Evolutionary conservation across 2,888 invertebrate species (phyloP), one percentile per base, ranked within the genome.

Genomic region (Junonia oenone): DNA sequence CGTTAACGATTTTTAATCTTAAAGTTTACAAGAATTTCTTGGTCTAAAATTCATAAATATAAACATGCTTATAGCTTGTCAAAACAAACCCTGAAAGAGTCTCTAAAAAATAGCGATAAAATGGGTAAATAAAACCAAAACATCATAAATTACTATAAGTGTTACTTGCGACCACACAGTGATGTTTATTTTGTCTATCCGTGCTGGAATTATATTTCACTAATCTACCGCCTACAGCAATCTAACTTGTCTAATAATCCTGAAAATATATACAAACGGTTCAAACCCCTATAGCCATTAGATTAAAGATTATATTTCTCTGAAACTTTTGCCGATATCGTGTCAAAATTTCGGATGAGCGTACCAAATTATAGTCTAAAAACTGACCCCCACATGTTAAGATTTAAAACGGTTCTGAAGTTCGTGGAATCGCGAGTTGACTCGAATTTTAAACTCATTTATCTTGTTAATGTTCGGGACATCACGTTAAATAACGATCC

Each of bases 401-500:
- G 49, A 50, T 53, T 52, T 45, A 40, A 58, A 53, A 51, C 45
- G 37, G 13, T 19, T 17, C 37, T 29, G 45, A 26, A 45, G n/a
- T 74, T 76, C 76, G 66, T 29, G 53, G 76, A 78, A 78, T 65
- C 62, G 64, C 67, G 62, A 65, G 64, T 68, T 72, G 71, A 75
- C 58, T 68, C 66, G 56, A 62, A 66, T 61, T 67, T 66, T 56
- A 66, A 66, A 66, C 62, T 62, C 71, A 75, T 81, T 76, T 73
- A 71, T 83, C 77, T 73, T 74, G 45, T 59, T 57, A 67, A 69
- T 66, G 68, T 60, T 59, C 58, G 58, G 59, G 61, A 58, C 59
- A 54, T 40, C 38, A 53, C 58, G 61, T 58, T 58, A 58, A 58
- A 51, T 63, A 59, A 62, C 66, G 71, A 71, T 68, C 65, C 67